Percentiles rank a stretch among this genome's conserved stretches.
Evolutionary conservation across 1,140 invertebrate genomes (phyloP).

Genomic region (Sminthurinus signatus): DNA sequence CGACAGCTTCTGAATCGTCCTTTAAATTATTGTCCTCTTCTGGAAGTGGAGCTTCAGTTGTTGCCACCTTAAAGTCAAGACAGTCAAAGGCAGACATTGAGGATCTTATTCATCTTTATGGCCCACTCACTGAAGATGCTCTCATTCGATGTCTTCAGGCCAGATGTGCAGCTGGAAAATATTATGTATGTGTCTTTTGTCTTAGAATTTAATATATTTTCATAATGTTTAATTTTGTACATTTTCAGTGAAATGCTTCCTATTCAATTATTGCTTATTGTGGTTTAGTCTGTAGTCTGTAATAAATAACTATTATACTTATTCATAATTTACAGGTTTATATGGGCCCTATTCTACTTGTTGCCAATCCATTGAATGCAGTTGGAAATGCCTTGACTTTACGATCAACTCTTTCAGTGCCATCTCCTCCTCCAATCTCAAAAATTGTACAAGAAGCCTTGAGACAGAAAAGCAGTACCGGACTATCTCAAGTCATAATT

Average conservation of each 20-base stretch:
- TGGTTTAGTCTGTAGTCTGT: background rate
- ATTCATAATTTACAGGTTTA: conserved; percentile 61
- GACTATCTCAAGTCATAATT: conserved; percentile 90
- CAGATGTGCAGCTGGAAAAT: conserved; percentile 74
- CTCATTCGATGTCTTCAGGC: conserved; percentile 83
- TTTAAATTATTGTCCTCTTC: conserved; percentile 26
- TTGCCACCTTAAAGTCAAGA: conserved; percentile 12
- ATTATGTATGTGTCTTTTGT: conserved; percentile 70
- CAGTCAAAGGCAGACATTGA: conserved; percentile 56
- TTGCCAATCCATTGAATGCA: conserved; percentile 80
- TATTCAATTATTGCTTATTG: background rate
- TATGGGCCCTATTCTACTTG: conserved; percentile 81
- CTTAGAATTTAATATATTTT: no score
- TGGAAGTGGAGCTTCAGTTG: background rate
- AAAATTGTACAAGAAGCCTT: conserved; percentile 86
- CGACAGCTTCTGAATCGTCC: conserved; percentile 31
- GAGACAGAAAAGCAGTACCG: conserved; percentile 84
- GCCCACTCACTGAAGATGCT: conserved; percentile 87
- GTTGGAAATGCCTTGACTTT: conserved; percentile 79
- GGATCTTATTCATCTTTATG: conserved; percentile 84
- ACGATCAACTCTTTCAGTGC: conserved; percentile 67
- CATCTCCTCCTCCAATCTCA: conserved; percentile 66
- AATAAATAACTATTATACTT: background rate
- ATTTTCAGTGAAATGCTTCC: no score
- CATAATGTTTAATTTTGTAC: no score